These are phyloP conservation scores for Drosophila repleta DNA, from an alignment of 1,140 invertebrate species.

Conservation along the genomic window DNA sequence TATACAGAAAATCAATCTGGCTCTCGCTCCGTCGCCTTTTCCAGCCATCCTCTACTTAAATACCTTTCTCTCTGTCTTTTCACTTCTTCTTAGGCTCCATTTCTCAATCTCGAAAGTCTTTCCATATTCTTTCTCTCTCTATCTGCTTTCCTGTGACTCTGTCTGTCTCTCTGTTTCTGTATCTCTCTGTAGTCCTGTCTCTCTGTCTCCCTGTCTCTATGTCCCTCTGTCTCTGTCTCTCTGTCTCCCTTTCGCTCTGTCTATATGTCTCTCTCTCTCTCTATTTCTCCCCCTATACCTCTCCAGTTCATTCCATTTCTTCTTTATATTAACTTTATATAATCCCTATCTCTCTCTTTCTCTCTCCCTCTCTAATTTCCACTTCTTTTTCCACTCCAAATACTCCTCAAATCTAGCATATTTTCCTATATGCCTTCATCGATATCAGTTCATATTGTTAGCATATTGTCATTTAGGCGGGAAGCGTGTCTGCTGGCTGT, in stretches of 20 bases:
- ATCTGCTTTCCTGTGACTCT: not conserved
- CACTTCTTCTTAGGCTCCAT: too few species aligned
- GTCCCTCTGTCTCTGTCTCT: not conserved
- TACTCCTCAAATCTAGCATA: not conserved
- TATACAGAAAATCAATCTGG: not conserved
- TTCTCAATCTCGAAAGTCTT: too few species aligned
- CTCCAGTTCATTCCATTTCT: not conserved
- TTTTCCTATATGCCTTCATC: not conserved
- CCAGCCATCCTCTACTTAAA: too few species aligned
- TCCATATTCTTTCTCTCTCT: not conserved
- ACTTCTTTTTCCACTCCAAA: not conserved
- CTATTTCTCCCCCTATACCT: not conserved
- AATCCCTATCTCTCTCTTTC: not conserved
- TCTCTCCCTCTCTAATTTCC: not conserved
- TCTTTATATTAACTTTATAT: too few species aligned
- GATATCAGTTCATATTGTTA: slow-evolving; percentile 14
- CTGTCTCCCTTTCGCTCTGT: too few species aligned
- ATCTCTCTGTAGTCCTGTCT: too few species aligned
- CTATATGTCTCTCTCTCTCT: too few species aligned
- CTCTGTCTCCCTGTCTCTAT: not conserved
- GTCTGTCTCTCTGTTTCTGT: too few species aligned
- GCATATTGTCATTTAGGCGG: slow-evolving; percentile 28
- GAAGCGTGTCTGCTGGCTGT: slow-evolving; percentile 42
- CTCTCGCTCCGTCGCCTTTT: not conserved
- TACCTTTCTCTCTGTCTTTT: too few species aligned